Evolutionary conservation across 2,113 vertebrate genomes (phyloP).

Genomic region (Plotosus lineatus): DNA sequence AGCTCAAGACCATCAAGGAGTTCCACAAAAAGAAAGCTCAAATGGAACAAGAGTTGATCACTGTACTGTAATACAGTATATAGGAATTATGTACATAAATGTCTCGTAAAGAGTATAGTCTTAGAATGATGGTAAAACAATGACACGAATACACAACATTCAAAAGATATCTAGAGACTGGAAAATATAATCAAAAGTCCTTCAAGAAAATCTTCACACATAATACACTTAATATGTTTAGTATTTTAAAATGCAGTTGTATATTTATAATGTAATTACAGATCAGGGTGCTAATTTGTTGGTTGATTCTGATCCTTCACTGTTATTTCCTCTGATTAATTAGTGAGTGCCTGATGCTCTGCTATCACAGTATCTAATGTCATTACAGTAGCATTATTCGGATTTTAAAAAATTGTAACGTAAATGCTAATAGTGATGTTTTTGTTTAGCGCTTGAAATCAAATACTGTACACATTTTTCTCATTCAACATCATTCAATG

Average conservation of each 20-base stretch:
- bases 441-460: background rate
- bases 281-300: background rate
- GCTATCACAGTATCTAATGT: background rate
- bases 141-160: background rate
- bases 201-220: background rate
- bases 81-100: background rate
- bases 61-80: conserved; percentile 54
- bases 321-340: background rate
- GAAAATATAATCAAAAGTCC: background rate
- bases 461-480: background rate
- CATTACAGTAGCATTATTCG: background rate
- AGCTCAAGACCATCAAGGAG: conserved; percentile 77
- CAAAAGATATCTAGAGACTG: background rate
- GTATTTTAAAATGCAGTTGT: background rate
- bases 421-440: background rate
- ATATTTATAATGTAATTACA: background rate
- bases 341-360: background rate
- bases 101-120: background rate
- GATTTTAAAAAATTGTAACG: background rate
- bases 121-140: background rate
- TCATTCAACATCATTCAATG: background rate
- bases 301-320: background rate
- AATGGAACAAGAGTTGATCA: conserved; percentile 79
- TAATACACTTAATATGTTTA: background rate
- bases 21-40: conserved; percentile 76